phyloP scores from a whole-genome alignment of 1,140 invertebrate species.

The Semibalanus balanoides region DNA sequence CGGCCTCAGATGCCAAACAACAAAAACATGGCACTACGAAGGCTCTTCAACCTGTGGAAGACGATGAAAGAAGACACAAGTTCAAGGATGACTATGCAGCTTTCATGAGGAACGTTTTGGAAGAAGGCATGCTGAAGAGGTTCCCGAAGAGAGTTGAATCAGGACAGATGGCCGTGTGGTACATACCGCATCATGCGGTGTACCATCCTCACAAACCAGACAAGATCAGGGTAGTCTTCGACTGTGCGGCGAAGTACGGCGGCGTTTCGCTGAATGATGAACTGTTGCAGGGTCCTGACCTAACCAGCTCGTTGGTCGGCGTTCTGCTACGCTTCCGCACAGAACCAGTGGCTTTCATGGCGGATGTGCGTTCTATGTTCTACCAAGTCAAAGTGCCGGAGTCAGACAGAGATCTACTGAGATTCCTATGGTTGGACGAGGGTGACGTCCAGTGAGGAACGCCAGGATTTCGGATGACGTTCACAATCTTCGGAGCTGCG shows the following conservation, averaged over 20 bases:
- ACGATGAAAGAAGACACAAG: too few species aligned
- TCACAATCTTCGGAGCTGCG: slow-evolving; percentile 1
- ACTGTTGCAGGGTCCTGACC: slow-evolving; percentile 22
- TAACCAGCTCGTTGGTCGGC: slow-evolving; percentile 19
- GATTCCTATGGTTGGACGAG: slow-evolving; percentile 2
- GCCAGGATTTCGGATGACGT: neutral
- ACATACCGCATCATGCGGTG: slow-evolving; percentile 23
- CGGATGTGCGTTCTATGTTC: slow-evolving; percentile 25
- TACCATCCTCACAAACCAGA: slow-evolving; percentile 19
- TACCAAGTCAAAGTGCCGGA: slow-evolving; percentile 15
- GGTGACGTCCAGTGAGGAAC: neutral
- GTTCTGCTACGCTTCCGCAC: slow-evolving; percentile 24
- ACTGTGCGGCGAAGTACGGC: slow-evolving; percentile 19
- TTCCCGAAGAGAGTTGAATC: too few species aligned
- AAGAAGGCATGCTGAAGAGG: too few species aligned
- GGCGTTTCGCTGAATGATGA: slow-evolving; percentile 22
- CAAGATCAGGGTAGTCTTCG: slow-evolving; percentile 25
- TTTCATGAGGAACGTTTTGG: too few species aligned
- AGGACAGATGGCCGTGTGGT: neutral
- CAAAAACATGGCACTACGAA: too few species aligned
- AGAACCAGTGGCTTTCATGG: slow-evolving; percentile 20
- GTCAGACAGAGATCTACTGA: neutral
- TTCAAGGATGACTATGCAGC: too few species aligned
- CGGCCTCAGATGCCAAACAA: too few species aligned
- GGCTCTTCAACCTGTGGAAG: too few species aligned